These are phyloP conservation scores for Aleiodes sp. DNA, from an alignment of 1,140 invertebrate genomes.

Conservation along the genomic window DNA sequence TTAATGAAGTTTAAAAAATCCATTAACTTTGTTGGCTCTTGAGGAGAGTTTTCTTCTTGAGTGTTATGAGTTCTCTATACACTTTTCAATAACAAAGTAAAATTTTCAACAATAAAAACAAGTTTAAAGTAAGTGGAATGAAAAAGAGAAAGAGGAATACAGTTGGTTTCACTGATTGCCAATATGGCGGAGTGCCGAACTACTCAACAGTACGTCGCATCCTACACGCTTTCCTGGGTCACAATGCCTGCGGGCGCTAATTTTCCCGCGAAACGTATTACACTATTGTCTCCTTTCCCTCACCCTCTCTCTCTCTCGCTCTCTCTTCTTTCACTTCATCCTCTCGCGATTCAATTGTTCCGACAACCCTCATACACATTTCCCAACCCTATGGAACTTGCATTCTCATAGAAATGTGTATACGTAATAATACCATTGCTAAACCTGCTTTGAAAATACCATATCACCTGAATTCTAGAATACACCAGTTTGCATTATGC, in stretches of 20 bases:
- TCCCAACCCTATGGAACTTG: neutral
- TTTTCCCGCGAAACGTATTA: constrained; percentile 62
- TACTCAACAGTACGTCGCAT: constrained; percentile 30
- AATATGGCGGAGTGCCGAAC: constrained; percentile 50
- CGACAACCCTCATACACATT: neutral
- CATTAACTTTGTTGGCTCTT: no score
- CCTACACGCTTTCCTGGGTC: constrained; percentile 42
- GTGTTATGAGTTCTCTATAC: no score
- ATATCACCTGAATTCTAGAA: constrained; percentile 4
- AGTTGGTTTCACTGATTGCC: constrained; percentile 57
- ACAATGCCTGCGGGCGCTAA: constrained; percentile 63
- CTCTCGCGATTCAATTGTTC: constrained; percentile 13
- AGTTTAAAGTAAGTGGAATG: neutral
- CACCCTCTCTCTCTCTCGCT: neutral
- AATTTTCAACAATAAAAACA: neutral
- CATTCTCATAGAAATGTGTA: constrained; percentile 8
- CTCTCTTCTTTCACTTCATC: constrained; percentile 3
- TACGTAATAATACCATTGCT: constrained; percentile 28
- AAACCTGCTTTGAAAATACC: constrained; percentile 19
- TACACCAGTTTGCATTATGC: neutral
- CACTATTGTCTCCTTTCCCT: constrained; percentile 42
- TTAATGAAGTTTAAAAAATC: no score
- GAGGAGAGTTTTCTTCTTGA: no score
- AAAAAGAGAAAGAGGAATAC: neutral
- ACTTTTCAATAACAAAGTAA: neutral